Base-by-base conservation (phyloP, 30 jellyfish, hydroid and myxozoan genomes). In the Cassiopea xamachana region DNA sequence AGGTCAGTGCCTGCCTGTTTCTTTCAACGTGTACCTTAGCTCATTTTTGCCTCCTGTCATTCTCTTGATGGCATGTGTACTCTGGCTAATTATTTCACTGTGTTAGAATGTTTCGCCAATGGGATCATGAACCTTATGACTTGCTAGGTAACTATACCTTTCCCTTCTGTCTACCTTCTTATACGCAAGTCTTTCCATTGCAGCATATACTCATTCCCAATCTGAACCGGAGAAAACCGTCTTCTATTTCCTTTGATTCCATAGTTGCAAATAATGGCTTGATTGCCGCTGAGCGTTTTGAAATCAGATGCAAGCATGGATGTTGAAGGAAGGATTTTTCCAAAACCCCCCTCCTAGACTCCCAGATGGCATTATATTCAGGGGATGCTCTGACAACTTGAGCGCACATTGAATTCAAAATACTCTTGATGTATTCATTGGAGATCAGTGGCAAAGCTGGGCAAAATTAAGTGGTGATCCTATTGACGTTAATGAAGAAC, bases 301-400 rank as follows among this genome's bases (percentile, higher is more conserved):
- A 61, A 49, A 46, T 89, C 96, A 1, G 96, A 80, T 7, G 96
- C 96, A 1, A 89, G 83, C 1, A 81, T 79, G n/a, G 92, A 61
- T 17, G 96, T 80, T 14, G 96, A 89, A 13, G 96, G 96, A 14
- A 89, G 49, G 60, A 81, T 18, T 55, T 89, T 89, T 39, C 96
- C 96, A n/a, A 71, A 81, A 81, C 5, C 92, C 88, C 43, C 81
- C 96, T 70, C 96, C 70, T 18, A 89, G 76, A 67, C 96, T 89
- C 13, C 96, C 96, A 60, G 92, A 47, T 59, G 96, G 96, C 60
- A 89, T 46, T n/a, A 80, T 79, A 47, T 88, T 79, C 15, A 89
- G 74, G 58, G 81, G 81, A 50, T 79, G 81, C 80, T 80, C 88
- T 16, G 96, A 92, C 48, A 89, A 82, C 60, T 69, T 45, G 79